Evolutionary conservation across 1,140 invertebrate species (phyloP), one percentile per base, ranked within the genome.

Genomic region (Pogonomyrmex barbatus): DNA sequence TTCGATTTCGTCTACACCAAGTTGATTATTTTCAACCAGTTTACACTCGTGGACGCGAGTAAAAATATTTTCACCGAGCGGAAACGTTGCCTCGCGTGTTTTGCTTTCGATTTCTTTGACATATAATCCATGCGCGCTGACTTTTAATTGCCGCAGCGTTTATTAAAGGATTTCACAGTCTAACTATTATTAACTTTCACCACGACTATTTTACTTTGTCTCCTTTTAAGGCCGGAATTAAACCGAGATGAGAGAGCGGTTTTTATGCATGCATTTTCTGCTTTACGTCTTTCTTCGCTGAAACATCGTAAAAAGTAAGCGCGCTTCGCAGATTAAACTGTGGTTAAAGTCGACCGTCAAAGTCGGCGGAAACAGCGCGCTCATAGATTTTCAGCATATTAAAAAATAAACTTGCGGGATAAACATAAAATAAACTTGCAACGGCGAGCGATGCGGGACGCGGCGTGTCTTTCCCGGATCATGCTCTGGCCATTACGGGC

Each of bases 351-450:
- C 52, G 47, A 60, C 39, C 68, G 33, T 60, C 73, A 54, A 39
- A 45, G 33, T 75, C 79, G 33, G 2, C n/a, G 17, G 45, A 36
- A 33, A 30, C 8, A 17, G 6, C 24, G 56, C 75, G 56, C 75
- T 56, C 65, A 71, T 82, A 71, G 65, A 71, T 54, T 82, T 42
- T 1, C 54, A 30, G 42, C 9, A 60, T 75, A 60, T 83, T 83
- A 83, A 73, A 83, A 83, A 73, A 24, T 56, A 33, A 83, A 60
- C 54, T 60, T 82, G 30, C 17, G n/a, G 17, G 10, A 36, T 73
- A 58, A 73, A 60, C 68, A 12, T 73, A 73, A 75, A 83, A 73
- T 82, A 82, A 73, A 83, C 54, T 83, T 14, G 79, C 12, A 77
- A 45, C 54, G 1, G 3, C 10, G 39, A 33, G 65, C 52, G 52